Base-by-base conservation (phyloP, 2,113 vertebrate genomes). In the Thalassarche chlororhynchos region DNA sequence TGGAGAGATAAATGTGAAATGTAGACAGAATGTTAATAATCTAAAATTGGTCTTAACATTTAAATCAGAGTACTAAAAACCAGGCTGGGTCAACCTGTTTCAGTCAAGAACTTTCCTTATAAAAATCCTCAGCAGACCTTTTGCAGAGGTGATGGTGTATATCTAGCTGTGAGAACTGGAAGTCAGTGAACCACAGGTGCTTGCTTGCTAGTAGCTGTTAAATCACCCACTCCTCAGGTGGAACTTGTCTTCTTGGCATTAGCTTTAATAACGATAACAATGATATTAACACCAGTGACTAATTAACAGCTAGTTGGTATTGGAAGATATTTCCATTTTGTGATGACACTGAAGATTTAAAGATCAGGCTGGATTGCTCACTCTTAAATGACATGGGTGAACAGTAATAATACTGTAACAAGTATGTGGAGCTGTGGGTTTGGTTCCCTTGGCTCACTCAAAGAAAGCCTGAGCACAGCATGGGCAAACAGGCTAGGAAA, bases 21-120 rank as follows among this genome's bases (percentile, higher is more conserved):
- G 25, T 69, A 84, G 68, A 46, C 31, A 84, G 84, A 96, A 92
- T 83, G 18, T 68, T 85, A 94, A 95, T 66, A 89, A 89, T 74
- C 58, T 69, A 85, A 68, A 82, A 77, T 32, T 90, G 16, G 12
- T 36, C 44, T 91, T 81, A 90, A 81, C 25, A 93, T 96, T 96
- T 95, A 90, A 93, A 95, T 82, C 58, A 86, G 47, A 66, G 10
- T 44, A n/a, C n/a, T 87, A 64, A 78, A 95, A 83, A 14, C 14
- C 29, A 66, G 57, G 2, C 32, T 92, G 26, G 74, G 40, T 80
- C 61, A 82, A 86, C 32, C 17, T 57, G 5, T 34, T 89, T 84
- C 29, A 70, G 61, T 64, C 40, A 81, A 89, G 61, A 74, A 28
- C 10, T 55, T 79, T 70, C 29, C n/a, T 71, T 78, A 55, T 52